A percentile compares a stretch with the other conserved stretches of the same genome.
phyloP scores from a whole-genome alignment of 2,797 vertebrate genomes.

The Chromobotia macracanthus region DNA sequence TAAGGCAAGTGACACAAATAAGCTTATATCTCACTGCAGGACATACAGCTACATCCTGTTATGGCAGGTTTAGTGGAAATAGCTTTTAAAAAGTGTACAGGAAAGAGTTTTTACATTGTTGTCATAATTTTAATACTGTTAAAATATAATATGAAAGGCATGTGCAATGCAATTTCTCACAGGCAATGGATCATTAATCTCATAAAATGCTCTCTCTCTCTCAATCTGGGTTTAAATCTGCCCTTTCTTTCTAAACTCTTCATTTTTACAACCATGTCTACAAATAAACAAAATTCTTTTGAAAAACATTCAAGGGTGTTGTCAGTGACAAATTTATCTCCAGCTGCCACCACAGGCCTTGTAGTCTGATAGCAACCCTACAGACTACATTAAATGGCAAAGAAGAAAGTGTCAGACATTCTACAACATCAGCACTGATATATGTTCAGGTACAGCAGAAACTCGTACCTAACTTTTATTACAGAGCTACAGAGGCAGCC shows the following conservation, averaged over 20 bases:
- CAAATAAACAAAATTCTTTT: not conserved
- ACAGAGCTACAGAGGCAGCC: not conserved
- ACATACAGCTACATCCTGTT: not conserved
- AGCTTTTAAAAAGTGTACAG: not conserved
- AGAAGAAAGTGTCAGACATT: too few relatives aligned
- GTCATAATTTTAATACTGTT: not conserved
- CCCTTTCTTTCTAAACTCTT: not conserved
- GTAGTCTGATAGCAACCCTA: slow-evolving; percentile 23
- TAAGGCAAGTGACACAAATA: slow-evolving; percentile 7
- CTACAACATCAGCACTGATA: too few relatives aligned
- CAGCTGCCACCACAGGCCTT: slow-evolving; percentile 14
- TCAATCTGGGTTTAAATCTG: not conserved
- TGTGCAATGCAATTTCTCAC: not conserved
- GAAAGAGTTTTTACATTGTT: not conserved
- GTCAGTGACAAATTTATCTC: slow-evolving; percentile 34
- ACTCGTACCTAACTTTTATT: not conserved
- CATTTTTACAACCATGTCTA: not conserved
- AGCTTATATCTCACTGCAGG: slow-evolving; percentile 15
- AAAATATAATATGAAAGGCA: not conserved
- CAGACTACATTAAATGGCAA: not conserved
- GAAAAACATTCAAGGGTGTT: not conserved
- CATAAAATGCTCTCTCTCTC: not conserved
- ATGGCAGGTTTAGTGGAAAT: not conserved
- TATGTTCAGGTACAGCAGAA: too few relatives aligned
- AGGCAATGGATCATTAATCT: not conserved